A percentile compares a stretch with the other conserved stretches of the same genome.
These are phyloP conservation scores for Lucinisca nassula DNA, from an alignment of 2,888 invertebrate species.

Conservation along the genomic window DNA sequence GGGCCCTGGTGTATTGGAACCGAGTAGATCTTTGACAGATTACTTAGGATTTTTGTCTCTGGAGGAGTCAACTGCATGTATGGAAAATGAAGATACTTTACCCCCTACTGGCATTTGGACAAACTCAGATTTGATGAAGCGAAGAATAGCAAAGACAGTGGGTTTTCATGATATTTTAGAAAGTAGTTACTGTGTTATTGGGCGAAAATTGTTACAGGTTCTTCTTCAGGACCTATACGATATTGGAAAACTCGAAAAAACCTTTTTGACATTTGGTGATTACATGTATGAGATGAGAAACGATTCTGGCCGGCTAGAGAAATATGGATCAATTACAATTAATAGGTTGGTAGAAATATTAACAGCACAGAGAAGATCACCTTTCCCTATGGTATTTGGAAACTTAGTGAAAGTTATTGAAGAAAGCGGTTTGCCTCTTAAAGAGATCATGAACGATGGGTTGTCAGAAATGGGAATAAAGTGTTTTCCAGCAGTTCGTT, in stretches of 20 bases:
- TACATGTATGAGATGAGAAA: slow-evolving; percentile 19
- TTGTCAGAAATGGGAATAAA: slow-evolving; percentile 15
- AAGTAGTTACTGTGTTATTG: slow-evolving; percentile 21
- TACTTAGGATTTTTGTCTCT: slow-evolving; percentile 8
- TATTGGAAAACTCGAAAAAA: neutral
- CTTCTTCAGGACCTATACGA: slow-evolving; percentile 28
- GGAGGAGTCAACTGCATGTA: too few relatives aligned
- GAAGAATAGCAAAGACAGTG: slow-evolving; percentile 7
- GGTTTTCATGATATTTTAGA: slow-evolving; percentile 48
- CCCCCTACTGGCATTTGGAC: slow-evolving; percentile 42
- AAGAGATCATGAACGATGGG: slow-evolving; percentile 6
- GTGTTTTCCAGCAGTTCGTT: slow-evolving; percentile 20
- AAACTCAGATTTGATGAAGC: neutral
- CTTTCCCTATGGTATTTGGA: neutral
- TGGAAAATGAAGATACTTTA: slow-evolving; percentile 35
- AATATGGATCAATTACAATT: neutral
- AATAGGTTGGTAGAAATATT: neutral
- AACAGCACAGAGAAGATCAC: neutral
- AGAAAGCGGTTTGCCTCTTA: neutral
- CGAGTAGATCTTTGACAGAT: slow-evolving; percentile 27
- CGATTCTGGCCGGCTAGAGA: neutral
- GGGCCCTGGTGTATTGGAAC: slow-evolving; percentile 16
- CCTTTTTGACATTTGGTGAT: slow-evolving; percentile 17
- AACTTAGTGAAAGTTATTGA: neutral
- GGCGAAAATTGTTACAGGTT: slow-evolving; percentile 18